Percentiles rank a stretch among this genome's conserved stretches.
phyloP scores from a whole-genome alignment of 2,888 invertebrate species.

The Amphiduros pacificus region DNA sequence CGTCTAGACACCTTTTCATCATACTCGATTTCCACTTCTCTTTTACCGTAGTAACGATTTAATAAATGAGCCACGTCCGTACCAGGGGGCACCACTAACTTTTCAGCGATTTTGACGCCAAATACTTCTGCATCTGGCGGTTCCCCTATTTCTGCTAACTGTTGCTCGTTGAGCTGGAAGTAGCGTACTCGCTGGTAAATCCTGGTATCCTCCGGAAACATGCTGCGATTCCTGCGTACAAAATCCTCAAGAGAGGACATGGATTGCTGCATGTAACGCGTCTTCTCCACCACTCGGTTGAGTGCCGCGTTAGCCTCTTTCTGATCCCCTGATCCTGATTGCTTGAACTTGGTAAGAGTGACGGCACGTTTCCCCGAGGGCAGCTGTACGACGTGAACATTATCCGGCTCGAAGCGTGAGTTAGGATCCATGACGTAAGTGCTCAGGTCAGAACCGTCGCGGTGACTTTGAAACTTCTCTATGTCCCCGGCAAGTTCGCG shows the following conservation, averaged over 20 bases:
- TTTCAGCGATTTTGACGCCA: conserved; percentile 29
- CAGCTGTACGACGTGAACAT: not conserved
- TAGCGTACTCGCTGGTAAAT: conserved; percentile 27
- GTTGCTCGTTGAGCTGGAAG: conserved; percentile 22
- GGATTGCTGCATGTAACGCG: conserved; percentile 24
- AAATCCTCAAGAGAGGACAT: conserved; percentile 32
- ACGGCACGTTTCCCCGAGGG: conserved; percentile 27
- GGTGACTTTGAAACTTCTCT: not conserved
- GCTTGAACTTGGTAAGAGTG: conserved; percentile 15
- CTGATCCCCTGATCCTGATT: conserved; percentile 13
- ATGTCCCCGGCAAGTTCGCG: not conserved
- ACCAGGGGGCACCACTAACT: conserved; percentile 29
- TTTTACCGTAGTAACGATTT: conserved; percentile 18
- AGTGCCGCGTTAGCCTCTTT: conserved; percentile 24
- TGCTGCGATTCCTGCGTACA: conserved; percentile 28
- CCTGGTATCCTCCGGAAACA: conserved; percentile 33
- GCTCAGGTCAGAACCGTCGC: not conserved
- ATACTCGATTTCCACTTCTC: conserved; percentile 23
- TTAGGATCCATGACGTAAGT: not conserved
- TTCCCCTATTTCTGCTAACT: conserved; percentile 28
- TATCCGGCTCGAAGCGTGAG: conserved; percentile 6
- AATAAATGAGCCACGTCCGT: conserved; percentile 25
- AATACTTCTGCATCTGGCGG: conserved; percentile 30
- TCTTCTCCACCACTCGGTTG: conserved; percentile 24
- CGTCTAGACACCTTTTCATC: not conserved